phyloP scores from a whole-genome alignment of 2,113 vertebrate species.

The Oryzias celebensis region DNA sequence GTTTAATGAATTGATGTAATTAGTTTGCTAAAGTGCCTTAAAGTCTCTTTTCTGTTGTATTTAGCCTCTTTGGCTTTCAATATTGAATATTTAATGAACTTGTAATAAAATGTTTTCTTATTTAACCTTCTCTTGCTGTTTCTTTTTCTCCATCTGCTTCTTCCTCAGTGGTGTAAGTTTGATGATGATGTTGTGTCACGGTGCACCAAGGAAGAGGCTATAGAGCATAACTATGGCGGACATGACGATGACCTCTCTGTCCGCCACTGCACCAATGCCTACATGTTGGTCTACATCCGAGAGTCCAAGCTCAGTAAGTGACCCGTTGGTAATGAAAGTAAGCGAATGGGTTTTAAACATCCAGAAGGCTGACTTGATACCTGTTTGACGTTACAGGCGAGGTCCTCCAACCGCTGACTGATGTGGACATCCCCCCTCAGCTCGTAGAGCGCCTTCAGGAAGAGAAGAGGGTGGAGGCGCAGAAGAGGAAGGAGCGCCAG shows the following conservation, averaged over 20 bases:
- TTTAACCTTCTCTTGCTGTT: background rate
- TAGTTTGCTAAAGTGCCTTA: slow-evolving; percentile 3
- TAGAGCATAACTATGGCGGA: slow-evolving; percentile 97
- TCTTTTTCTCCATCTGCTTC: background rate
- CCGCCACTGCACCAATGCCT: slow-evolving; percentile 96
- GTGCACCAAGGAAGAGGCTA: slow-evolving; percentile 98
- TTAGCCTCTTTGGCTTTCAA: no score
- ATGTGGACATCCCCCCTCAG: slow-evolving; percentile 97
- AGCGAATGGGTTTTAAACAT: no score
- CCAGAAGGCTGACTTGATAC: no score
- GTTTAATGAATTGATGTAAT: background rate
- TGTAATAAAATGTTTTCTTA: background rate
- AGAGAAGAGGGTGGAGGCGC: slow-evolving; percentile 97
- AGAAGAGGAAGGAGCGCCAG: slow-evolving; percentile 97
- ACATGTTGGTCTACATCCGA: slow-evolving; percentile 98
- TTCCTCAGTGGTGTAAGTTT: slow-evolving; percentile 94
- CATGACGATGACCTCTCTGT: slow-evolving; percentile 97
- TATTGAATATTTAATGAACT: no score
- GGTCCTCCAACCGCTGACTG: slow-evolving; percentile 92
- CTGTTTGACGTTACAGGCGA: slow-evolving; percentile 78
- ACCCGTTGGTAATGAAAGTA: background rate
- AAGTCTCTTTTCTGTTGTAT: no score
- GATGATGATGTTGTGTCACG: slow-evolving; percentile 96
- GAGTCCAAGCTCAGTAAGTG: slow-evolving; percentile 95
- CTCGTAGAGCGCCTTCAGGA: slow-evolving; percentile 96